Conservation (phyloP, 1,140 invertebrate species). For the Drosophila nannoptera region DNA sequence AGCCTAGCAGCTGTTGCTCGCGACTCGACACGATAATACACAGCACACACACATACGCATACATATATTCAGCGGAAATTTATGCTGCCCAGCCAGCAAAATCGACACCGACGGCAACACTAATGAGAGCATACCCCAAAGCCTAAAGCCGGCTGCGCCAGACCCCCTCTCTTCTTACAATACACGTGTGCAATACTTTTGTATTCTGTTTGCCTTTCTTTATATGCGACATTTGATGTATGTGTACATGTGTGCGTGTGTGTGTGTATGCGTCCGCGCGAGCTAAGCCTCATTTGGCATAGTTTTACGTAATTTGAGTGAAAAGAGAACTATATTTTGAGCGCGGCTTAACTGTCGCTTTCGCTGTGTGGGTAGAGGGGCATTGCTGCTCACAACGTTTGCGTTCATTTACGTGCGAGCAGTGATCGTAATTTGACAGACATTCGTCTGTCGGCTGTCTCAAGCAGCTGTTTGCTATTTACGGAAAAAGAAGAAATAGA, state of each 20-base stretch:
- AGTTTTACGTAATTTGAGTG: slow-evolving; percentile 66
- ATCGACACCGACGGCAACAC: slow-evolving; percentile 12
- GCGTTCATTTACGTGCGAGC: slow-evolving; percentile 12
- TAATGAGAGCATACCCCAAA: slow-evolving; percentile 37
- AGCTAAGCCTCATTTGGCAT: slow-evolving; percentile 71
- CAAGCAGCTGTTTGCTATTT: slow-evolving; percentile 65
- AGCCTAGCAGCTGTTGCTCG: slow-evolving; percentile 52
- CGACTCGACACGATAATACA: slow-evolving; percentile 48
- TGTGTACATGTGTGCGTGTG: slow-evolving; percentile 13
- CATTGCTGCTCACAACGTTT: slow-evolving; percentile 14
- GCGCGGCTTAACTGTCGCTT: slow-evolving; percentile 43
- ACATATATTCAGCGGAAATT: slow-evolving; percentile 69
- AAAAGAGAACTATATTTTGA: slow-evolving; percentile 38
- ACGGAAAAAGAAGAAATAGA: slow-evolving; percentile 11
- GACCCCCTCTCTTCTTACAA: slow-evolving; percentile 17
- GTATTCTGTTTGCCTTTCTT: slow-evolving; percentile 43
- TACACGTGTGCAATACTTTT: slow-evolving; percentile 48
- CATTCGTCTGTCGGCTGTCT: slow-evolving; percentile 4
- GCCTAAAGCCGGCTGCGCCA: slow-evolving; percentile 19
- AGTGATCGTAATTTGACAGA: slow-evolving; percentile 60
- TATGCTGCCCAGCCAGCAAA: slow-evolving; percentile 47
- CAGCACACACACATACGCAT: slow-evolving; percentile 14
- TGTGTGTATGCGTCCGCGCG: slow-evolving; percentile 29
- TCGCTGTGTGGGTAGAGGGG: slow-evolving; percentile 31
- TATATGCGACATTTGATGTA: slow-evolving; percentile 18